Conservation (phyloP, 1,140 invertebrate genomes). For the Pachypeltis micranthus region DNA sequence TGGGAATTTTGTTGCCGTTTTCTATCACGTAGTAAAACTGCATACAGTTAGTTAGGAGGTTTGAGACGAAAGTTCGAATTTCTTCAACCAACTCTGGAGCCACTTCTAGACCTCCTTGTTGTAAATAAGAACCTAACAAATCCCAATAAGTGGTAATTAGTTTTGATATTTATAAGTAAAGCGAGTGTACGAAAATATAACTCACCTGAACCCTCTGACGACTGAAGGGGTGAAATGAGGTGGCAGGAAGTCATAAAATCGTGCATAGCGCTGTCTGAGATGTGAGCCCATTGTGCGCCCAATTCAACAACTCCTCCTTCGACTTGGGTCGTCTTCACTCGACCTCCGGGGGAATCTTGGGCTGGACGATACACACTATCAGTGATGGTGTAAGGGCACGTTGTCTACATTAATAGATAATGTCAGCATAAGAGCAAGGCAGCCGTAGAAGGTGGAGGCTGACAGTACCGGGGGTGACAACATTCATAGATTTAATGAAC, state of each 20-base stretch:
- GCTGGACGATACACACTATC: conserved; percentile 33
- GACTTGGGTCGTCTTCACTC: conserved; percentile 41
- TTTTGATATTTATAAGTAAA: too few species aligned
- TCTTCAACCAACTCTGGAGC: conserved; percentile 37
- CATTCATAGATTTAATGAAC: not conserved
- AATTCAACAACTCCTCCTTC: conserved; percentile 41
- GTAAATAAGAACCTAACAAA: too few species aligned
- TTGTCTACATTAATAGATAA: not conserved
- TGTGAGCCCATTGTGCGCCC: conserved; percentile 67
- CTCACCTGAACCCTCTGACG: conserved; percentile 41
- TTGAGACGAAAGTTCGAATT: conserved; percentile 38
- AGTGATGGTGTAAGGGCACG: not conserved
- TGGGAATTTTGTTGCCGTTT: conserved; percentile 29
- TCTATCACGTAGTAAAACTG: conserved; percentile 33
- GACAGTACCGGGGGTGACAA: too few species aligned
- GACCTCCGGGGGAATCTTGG: conserved; percentile 45
- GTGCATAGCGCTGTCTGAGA: conserved; percentile 45
- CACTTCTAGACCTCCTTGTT: conserved; percentile 39
- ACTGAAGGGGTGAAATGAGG: conserved; percentile 36
- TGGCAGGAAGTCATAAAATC: conserved; percentile 35
- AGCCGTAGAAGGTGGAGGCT: too few species aligned
- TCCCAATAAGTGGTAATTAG: too few species aligned
- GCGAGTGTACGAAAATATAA: too few species aligned
- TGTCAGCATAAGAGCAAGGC: too few species aligned
- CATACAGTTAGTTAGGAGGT: conserved; percentile 41